Conservation (phyloP, 1,140 invertebrate species). For the Maniola jurtina region DNA sequence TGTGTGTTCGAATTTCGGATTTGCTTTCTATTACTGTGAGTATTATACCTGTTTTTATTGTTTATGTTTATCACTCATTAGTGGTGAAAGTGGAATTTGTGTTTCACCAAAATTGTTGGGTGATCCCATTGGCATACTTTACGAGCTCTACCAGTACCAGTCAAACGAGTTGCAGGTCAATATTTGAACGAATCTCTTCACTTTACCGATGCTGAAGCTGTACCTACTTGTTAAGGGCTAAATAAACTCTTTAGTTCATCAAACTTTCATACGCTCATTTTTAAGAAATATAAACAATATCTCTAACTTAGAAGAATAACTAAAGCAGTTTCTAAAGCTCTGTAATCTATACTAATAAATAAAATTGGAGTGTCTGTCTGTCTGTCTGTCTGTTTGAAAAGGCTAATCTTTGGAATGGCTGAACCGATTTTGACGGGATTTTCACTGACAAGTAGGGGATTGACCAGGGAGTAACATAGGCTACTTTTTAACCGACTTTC, state of each 20-base stretch:
- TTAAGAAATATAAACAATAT: no score
- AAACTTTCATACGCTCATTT: no score
- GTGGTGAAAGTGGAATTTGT: conserved; percentile 61
- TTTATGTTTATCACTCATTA: conserved; percentile 64
- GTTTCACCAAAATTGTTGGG: conserved; percentile 41
- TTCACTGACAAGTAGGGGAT: no score
- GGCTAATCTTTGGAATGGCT: no score
- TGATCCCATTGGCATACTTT: conserved; percentile 47
- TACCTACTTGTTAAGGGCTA: neutral
- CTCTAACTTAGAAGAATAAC: no score
- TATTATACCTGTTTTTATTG: conserved; percentile 59
- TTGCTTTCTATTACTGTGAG: conserved; percentile 77
- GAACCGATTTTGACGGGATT: no score
- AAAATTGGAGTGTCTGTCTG: no score
- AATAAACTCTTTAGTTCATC: neutral
- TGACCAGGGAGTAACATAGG: no score
- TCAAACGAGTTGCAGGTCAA: conserved; percentile 35
- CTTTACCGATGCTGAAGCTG: neutral
- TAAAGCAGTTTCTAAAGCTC: no score
- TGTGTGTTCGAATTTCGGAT: conserved; percentile 65
- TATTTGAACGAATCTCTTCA: conserved; percentile 32
- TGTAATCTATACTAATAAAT: no score
- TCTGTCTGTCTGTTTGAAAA: no score
- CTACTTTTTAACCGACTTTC: no score
- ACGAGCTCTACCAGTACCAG: conserved; percentile 33